These are phyloP conservation scores for Lordiphosa andalusiaca DNA, from an alignment of 2,888 invertebrate genomes.

Conservation along the genomic window DNA sequence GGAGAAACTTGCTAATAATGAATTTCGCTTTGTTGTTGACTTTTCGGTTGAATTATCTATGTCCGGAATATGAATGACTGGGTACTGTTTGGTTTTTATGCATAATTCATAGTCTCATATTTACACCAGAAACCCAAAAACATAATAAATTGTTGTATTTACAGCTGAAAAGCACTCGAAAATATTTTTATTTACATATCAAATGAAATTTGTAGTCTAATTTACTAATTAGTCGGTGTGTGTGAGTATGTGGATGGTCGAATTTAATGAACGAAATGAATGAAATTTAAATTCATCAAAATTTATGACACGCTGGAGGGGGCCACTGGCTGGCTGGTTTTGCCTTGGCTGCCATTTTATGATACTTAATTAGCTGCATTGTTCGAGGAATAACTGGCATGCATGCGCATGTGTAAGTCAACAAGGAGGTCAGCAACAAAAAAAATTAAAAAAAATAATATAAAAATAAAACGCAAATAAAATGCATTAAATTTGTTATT, in stretches of 20 bases:
- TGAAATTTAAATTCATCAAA: slow-evolving; percentile 13
- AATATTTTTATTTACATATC: slow-evolving; percentile 12
- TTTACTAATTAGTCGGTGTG: slow-evolving; percentile 23
- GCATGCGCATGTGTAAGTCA: slow-evolving; percentile 36
- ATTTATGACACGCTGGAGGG: slow-evolving; percentile 22
- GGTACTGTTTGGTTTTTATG: no score
- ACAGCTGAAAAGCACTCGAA: not conserved
- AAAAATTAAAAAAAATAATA: slow-evolving; percentile 20
- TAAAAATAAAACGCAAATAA: no score
- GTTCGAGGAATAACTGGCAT: slow-evolving; percentile 52
- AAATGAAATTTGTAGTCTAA: slow-evolving; percentile 9
- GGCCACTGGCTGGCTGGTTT: slow-evolving; percentile 10
- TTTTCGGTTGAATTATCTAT: slow-evolving; percentile 4
- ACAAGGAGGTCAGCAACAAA: slow-evolving; percentile 20
- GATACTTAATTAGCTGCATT: slow-evolving; percentile 69
- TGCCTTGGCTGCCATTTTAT: slow-evolving; percentile 43
- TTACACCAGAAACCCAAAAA: slow-evolving; percentile 18
- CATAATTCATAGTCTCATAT: slow-evolving; percentile 10
- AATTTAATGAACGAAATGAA: slow-evolving; percentile 6
- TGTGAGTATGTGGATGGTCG: slow-evolving; percentile 4
- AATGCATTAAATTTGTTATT: slow-evolving; percentile 47
- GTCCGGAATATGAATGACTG: no score
- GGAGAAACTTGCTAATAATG: no score
- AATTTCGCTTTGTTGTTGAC: slow-evolving; percentile 6
- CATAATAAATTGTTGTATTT: not conserved